These are phyloP conservation scores for Platypus cylindrus DNA, from an alignment of 2,888 invertebrate genomes.

Conservation along the genomic window DNA sequence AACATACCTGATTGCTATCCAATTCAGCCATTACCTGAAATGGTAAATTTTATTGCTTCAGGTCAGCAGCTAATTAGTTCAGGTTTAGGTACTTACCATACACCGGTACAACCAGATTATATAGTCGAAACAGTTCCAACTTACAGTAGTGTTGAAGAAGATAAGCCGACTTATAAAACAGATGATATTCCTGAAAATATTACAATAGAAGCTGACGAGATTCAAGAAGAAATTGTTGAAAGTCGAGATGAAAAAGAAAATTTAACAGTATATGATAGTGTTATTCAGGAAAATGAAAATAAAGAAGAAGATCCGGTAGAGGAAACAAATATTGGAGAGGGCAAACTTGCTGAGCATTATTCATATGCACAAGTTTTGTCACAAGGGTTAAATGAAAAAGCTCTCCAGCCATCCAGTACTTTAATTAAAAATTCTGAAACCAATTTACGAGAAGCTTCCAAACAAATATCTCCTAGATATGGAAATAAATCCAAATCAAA, in stretches of 20 bases:
- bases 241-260: background rate
- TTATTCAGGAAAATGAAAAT: background rate
- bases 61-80: conserved; percentile 36
- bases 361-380: conserved; percentile 63
- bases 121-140: conserved; percentile 2
- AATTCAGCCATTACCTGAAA: conserved; percentile 37
- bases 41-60: conserved; percentile 39
- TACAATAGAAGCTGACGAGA: background rate
- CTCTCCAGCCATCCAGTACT: conserved; percentile 45
- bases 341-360: conserved; percentile 31
- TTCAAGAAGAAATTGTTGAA: conserved; percentile 1
- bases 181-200: no score
- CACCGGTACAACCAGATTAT: conserved; percentile 5
- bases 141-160: no score
- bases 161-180: no score
- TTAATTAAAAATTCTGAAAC: conserved; percentile 20
- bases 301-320: background rate
- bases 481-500: conserved; percentile 22
- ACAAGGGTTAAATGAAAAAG: conserved; percentile 42
- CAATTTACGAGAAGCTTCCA: conserved; percentile 25
- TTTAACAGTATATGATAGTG: conserved; percentile 1
- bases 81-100: conserved; percentile 37
- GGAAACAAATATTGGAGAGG: conserved; percentile 7
- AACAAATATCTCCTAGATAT: conserved; percentile 26
- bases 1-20: conserved; percentile 12